Conservation (phyloP, 2,888 invertebrate species). For the Sphaeridia pumilis region DNA sequence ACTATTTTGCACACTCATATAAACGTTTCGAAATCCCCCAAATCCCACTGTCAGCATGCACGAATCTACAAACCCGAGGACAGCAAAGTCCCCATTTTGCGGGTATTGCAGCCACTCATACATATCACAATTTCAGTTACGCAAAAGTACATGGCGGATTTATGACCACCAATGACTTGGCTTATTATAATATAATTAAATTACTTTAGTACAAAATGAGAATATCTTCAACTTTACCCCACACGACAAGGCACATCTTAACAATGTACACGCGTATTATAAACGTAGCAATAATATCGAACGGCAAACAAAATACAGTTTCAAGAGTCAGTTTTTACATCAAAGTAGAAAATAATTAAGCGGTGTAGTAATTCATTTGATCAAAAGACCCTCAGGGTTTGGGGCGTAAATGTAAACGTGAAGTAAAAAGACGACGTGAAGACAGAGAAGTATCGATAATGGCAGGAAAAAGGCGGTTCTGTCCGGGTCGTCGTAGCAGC, state of each 20-base stretch:
- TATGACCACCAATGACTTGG: too few relatives aligned
- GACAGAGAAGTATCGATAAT: constrained; percentile 21
- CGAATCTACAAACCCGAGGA: too few relatives aligned
- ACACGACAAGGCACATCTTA: too few relatives aligned
- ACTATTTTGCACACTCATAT: too few relatives aligned
- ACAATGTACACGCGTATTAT: too few relatives aligned
- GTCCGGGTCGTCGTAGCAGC: constrained; percentile 30
- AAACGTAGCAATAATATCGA: too few relatives aligned
- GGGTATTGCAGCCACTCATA: too few relatives aligned
- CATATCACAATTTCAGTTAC: not conserved
- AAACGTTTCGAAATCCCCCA: too few relatives aligned
- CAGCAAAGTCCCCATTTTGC: too few relatives aligned
- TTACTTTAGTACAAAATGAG: not conserved
- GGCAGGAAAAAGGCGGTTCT: constrained; percentile 29
- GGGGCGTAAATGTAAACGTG: constrained; percentile 30
- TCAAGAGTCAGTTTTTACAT: not conserved
- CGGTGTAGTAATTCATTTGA: constrained; percentile 13
- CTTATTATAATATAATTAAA: not conserved
- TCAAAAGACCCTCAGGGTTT: constrained; percentile 22
- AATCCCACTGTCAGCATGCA: too few relatives aligned
- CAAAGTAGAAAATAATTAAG: not conserved
- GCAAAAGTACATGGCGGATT: not conserved
- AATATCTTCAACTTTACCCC: not conserved
- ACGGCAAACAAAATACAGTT: too few relatives aligned
- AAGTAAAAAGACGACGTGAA: constrained; percentile 25